Percentiles rank a stretch among this genome's conserved stretches.
Evolutionary conservation across 2,113 vertebrate species (phyloP).

Genomic region (Cavia porcellus): DNA sequence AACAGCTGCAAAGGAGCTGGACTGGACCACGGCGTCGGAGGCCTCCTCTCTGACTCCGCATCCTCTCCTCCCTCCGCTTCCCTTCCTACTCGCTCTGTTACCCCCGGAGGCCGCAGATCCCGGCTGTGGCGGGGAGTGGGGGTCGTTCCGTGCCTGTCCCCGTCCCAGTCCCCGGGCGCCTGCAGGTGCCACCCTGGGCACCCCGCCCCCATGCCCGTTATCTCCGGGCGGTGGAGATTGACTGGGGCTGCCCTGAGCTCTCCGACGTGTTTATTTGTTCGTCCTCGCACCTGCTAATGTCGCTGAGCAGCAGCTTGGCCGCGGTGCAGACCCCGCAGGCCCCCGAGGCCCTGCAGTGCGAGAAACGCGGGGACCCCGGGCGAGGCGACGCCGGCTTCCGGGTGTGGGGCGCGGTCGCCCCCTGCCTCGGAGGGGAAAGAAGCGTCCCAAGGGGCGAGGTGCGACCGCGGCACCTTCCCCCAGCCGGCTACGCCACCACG

Average conservation of each 20-base stretch:
- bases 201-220: background rate
- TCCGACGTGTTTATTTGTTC: constrained; percentile 21
- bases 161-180: background rate
- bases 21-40: background rate
- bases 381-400: background rate
- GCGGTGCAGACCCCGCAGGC: background rate
- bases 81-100: too few relatives aligned
- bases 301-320: constrained; percentile 31
- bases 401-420: background rate
- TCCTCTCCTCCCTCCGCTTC: background rate
- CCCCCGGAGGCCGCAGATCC: background rate
- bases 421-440: background rate
- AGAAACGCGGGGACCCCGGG: background rate
- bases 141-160: too few relatives aligned
- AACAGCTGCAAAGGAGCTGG: background rate
- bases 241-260: background rate
- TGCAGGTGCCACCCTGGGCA: constrained; percentile 49
- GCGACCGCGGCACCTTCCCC: background rate
- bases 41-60: background rate
- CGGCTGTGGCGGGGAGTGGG: background rate
- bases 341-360: background rate
- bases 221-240: constrained; percentile 42
- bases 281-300: constrained; percentile 77
- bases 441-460: background rate
- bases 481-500: accelerated